These are phyloP conservation scores for Limnephilus rhombicus DNA, from an alignment of 2,888 invertebrate genomes.

Conservation along the genomic window DNA sequence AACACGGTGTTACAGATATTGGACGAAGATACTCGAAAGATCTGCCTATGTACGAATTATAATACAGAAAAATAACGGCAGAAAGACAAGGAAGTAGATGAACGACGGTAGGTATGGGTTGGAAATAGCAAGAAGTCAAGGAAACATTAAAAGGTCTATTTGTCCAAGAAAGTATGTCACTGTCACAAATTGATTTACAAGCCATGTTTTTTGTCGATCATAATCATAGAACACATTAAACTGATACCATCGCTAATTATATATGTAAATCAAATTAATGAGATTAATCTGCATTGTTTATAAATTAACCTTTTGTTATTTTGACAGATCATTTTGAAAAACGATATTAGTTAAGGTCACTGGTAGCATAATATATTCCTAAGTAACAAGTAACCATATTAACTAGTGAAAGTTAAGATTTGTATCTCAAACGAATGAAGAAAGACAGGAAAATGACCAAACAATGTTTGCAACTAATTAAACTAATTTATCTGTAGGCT, in stretches of 20 bases:
- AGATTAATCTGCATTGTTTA: neutral
- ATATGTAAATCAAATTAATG: neutral
- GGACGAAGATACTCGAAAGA: too few relatives aligned
- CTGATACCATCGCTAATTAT: neutral
- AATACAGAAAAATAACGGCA: too few relatives aligned
- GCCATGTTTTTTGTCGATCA: neutral
- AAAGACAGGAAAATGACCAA: conserved; percentile 10
- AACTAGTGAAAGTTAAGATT: conserved; percentile 30
- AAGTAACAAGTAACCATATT: neutral
- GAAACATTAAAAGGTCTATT: neutral
- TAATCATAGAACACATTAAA: neutral
- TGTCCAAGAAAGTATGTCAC: neutral
- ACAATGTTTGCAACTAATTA: conserved; percentile 37
- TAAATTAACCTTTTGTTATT: neutral
- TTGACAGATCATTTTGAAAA: neutral
- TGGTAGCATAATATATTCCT: neutral
- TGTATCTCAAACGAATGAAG: conserved; percentile 20
- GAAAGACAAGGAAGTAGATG: too few relatives aligned
- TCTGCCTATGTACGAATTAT: too few relatives aligned
- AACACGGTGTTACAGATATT: too few relatives aligned
- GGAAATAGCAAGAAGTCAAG: neutral
- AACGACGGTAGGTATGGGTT: too few relatives aligned
- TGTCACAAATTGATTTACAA: neutral
- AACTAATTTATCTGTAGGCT: conserved; percentile 1
- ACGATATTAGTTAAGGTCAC: neutral